phyloP scores from a whole-genome alignment of 2,113 vertebrate genomes.

The Sarotherodon lohbergeri region DNA sequence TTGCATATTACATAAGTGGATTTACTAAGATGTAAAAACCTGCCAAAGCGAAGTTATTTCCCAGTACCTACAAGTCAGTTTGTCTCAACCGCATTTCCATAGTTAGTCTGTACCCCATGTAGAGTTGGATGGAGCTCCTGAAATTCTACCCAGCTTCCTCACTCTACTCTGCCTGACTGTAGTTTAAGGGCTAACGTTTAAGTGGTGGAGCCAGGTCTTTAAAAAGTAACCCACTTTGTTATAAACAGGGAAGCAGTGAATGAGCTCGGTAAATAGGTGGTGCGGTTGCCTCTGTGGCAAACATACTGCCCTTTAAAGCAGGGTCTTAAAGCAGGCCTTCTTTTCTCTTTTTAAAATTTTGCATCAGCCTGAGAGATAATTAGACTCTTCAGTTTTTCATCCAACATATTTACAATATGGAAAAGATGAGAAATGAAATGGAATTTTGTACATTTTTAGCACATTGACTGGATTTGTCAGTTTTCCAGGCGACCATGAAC shows the following conservation, averaged over 20 bases:
- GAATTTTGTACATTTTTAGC: neutral
- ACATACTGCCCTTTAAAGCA: neutral
- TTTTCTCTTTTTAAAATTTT: neutral
- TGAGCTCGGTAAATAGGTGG: neutral
- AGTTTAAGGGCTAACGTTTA: constrained; percentile 25
- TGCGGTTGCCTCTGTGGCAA: neutral
- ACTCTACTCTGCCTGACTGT: constrained; percentile 3
- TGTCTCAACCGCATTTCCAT: constrained; percentile 40
- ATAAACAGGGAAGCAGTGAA: neutral
- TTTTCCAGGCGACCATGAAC: neutral
- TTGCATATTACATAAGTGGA: constrained; percentile 49
- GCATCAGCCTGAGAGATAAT: neutral
- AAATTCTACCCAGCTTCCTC: constrained; percentile 26
- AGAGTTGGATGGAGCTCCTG: constrained; percentile 15
- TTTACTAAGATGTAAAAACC: constrained; percentile 17
- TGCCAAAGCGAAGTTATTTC: constrained; percentile 12
- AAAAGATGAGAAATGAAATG: neutral
- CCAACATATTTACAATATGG: neutral
- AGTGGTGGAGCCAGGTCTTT: constrained; percentile 28
- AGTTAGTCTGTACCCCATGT: constrained; percentile 14
- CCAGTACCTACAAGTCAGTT: constrained; percentile 4
- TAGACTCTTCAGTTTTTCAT: neutral
- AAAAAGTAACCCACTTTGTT: constrained; percentile 41
- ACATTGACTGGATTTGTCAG: neutral
- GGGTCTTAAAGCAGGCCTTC: neutral